Percentiles rank a stretch among this genome's conserved stretches.
These are phyloP conservation scores for Sparidentex hasta DNA, from an alignment of 2,797 vertebrate genomes.

Conservation along the genomic window DNA sequence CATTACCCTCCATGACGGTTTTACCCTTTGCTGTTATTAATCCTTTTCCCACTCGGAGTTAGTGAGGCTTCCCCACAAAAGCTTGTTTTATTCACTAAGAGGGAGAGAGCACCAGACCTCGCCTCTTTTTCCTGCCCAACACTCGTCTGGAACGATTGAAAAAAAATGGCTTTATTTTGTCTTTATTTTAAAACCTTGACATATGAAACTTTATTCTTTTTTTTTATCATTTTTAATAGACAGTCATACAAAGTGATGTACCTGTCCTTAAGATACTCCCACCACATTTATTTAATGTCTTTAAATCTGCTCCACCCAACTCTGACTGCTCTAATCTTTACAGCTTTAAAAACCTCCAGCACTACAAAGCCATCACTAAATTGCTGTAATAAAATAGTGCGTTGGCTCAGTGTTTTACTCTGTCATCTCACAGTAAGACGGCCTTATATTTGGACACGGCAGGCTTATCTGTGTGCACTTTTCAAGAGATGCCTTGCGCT, in stretches of 20 bases:
- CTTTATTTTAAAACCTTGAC: background rate
- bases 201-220: background rate
- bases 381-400: background rate
- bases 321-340: background rate
- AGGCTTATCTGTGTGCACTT: background rate
- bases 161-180: background rate
- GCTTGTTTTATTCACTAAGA: background rate
- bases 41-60: background rate
- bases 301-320: background rate
- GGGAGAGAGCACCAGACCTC: background rate
- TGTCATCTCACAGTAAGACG: background rate
- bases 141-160: background rate
- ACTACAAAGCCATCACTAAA: background rate
- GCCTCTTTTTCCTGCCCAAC: background rate
- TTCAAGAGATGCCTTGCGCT: background rate
- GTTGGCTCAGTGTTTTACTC: background rate
- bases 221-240: background rate
- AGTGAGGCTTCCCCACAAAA: background rate
- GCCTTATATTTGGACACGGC: background rate
- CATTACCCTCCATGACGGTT: background rate
- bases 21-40: conserved; percentile 3
- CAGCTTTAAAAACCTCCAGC: background rate
- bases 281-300: conserved; percentile 3
- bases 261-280: background rate
- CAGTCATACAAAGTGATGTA: background rate